Evolutionary conservation across 2,888 invertebrate species (phyloP).

Genomic region (Drosophila pseudotalamancana): DNA sequence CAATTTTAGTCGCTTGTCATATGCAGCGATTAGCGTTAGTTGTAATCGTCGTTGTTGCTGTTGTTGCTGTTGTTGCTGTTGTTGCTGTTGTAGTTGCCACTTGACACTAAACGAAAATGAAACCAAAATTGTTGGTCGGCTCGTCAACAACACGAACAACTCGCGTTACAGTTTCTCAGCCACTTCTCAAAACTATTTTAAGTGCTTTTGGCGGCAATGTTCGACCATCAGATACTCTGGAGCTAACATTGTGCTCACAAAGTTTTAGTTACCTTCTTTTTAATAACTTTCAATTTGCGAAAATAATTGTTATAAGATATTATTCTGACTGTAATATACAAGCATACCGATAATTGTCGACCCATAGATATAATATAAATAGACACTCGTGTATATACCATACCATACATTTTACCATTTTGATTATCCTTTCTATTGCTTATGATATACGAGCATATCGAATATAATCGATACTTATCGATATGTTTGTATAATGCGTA

Average conservation of each 20-base stretch:
- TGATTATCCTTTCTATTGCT: too few species aligned
- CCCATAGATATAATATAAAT: too few species aligned
- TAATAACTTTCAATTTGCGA: too few species aligned
- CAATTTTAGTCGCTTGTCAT: constrained; percentile 73
- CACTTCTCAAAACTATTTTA: constrained; percentile 40
- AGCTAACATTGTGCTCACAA: neutral
- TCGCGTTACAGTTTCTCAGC: constrained; percentile 58
- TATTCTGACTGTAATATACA: too few species aligned
- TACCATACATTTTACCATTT: too few species aligned
- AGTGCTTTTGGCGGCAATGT: neutral
- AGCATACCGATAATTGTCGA: too few species aligned
- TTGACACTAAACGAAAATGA: constrained; percentile 79
- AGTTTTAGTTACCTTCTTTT: too few species aligned
- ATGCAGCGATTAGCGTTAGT: constrained; percentile 75
- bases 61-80: constrained; percentile 29
- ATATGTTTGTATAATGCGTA: too few species aligned
- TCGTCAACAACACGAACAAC: constrained; percentile 20
- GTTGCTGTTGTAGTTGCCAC: constrained; percentile 54
- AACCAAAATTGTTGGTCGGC: constrained; percentile 67
- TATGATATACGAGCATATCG: too few species aligned
- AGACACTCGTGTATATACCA: neutral
- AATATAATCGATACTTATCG: neutral
- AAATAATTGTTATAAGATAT: too few species aligned
- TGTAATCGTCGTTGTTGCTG: constrained; percentile 43
- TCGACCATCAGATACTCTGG: neutral